Base-by-base conservation (phyloP, 2,888 invertebrate species). In the Criorhina ranunculi region DNA sequence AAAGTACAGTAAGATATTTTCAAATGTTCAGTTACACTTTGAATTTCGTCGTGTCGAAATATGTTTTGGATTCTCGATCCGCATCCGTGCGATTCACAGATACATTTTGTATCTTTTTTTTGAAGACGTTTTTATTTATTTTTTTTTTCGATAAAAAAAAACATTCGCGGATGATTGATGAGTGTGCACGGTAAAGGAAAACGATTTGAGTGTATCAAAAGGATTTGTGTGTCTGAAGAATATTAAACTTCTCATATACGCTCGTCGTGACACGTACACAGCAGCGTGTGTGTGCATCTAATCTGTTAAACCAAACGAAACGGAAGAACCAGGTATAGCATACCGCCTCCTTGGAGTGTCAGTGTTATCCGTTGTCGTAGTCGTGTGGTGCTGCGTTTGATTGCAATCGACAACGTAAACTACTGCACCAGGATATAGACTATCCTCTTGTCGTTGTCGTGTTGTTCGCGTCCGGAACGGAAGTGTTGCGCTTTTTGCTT, bases 11-110 rank as follows among this genome's bases (percentile, higher is more conserved):
- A 88, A 89, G 88, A 87, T 88, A 88, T 88, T 88, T 88, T 88
- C 88, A 89, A 90, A 89, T 88, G 89, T 89, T 91, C 90, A 91
- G 91, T 91, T 90, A 89, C 90, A 91, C 91, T 91, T 90, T 90
- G 90, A 90, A 89, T 90, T 90, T 90, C 88, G 89, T 88, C 89
- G 90, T 90, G 90, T 88, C 64, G 69, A 88, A 89, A 88, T 86
- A 77, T 86, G 80, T 69, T 55, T 67, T 62, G 31, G 46, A 29
- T 51, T 72, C 40, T 29, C 31, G 2, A 42, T 42, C n/a, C 44
- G 5, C 19, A 62, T 24, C 53, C 73, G 67, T 77, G 62, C 31
- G 37, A 40, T 40, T 69, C 17, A 24, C 24, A 53, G 62, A 85
- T 85, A 79, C 73, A 66, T 53, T 59, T 75, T 85, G 85, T 79